Evolutionary conservation across 1,140 invertebrate species (phyloP).

Genomic region (Lasaia peninsularis): DNA sequence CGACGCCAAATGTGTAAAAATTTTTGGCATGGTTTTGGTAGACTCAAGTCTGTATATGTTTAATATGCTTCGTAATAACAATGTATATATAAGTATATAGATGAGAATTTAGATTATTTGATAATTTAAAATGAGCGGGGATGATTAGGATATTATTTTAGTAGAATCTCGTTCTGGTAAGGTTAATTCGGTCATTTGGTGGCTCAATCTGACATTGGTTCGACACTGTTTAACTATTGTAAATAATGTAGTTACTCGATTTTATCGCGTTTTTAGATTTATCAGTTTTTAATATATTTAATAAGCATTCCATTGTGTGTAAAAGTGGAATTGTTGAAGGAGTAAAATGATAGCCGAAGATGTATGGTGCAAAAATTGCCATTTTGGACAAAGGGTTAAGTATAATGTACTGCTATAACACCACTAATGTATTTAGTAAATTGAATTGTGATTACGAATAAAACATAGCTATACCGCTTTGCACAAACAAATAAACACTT

Average conservation of each 20-base stretch:
- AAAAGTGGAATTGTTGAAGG: slow-evolving; percentile 46
- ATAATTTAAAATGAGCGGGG: slow-evolving; percentile 9
- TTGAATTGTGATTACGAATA: slow-evolving; percentile 7
- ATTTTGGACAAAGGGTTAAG: slow-evolving; percentile 40
- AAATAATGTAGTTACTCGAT: slow-evolving; percentile 27
- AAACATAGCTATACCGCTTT: slow-evolving; percentile 10
- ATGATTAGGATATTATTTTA: slow-evolving; percentile 7
- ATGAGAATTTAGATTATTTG: slow-evolving; percentile 13
- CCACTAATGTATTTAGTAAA: slow-evolving; percentile 36
- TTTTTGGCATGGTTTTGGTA: background rate
- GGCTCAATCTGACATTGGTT: slow-evolving; percentile 34
- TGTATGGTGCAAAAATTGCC: slow-evolving; percentile 61
- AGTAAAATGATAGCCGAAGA: slow-evolving; percentile 32
- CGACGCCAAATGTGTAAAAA: slow-evolving; percentile 6
- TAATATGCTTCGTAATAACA: slow-evolving; percentile 10
- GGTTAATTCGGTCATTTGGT: slow-evolving; percentile 20
- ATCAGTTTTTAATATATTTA: slow-evolving; percentile 22
- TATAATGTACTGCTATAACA: slow-evolving; percentile 54
- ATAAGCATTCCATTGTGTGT: slow-evolving; percentile 64
- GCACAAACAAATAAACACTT: slow-evolving; percentile 13
- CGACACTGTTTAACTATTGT: slow-evolving; percentile 40
- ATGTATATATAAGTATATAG: slow-evolving; percentile 19
- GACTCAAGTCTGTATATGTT: slow-evolving; percentile 7
- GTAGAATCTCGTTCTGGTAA: slow-evolving; percentile 16
- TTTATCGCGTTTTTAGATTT: slow-evolving; percentile 15